Evolutionary conservation across 2,888 invertebrate genomes (phyloP).

Genomic region (Drosophila monieri): DNA sequence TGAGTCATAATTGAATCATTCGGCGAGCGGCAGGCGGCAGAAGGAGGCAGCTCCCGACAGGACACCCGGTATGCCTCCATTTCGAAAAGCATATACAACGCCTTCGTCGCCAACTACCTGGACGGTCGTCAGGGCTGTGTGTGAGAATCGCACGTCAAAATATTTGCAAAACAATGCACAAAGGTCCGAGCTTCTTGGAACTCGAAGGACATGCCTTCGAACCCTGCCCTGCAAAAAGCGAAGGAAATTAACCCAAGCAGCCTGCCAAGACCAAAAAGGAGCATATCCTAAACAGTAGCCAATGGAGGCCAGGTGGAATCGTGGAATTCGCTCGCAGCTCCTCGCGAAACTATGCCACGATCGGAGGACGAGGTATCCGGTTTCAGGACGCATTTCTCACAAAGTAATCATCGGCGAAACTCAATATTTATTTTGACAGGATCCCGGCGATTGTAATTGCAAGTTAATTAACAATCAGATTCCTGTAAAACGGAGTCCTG

Average conservation of each 20-base stretch:
- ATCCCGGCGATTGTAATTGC: slow-evolving; percentile 60
- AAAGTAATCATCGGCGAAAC: slow-evolving; percentile 49
- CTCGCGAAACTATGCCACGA: background rate
- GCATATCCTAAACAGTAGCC: slow-evolving; percentile 27
- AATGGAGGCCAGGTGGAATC: slow-evolving; percentile 34
- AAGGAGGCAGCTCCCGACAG: slow-evolving; percentile 14
- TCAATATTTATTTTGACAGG: slow-evolving; percentile 81
- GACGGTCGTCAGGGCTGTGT: slow-evolving; percentile 8
- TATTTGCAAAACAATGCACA: slow-evolving; percentile 77
- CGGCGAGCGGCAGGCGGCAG: slow-evolving; percentile 47
- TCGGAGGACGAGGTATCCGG: slow-evolving; percentile 14
- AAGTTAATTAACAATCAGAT: slow-evolving; percentile 74
- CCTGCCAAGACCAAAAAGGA: background rate
- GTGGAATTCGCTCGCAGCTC: background rate
- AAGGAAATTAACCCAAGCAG: background rate
- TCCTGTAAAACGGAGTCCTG: slow-evolving; percentile 21
- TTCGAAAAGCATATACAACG: background rate
- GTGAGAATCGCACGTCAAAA: slow-evolving; percentile 73
- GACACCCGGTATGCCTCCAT: slow-evolving; percentile 56
- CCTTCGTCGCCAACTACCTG: no score
- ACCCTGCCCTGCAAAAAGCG: slow-evolving; percentile 3
- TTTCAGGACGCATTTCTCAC: slow-evolving; percentile 12
- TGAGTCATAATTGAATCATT: slow-evolving; percentile 68
- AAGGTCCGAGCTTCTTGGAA: slow-evolving; percentile 42
- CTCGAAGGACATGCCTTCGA: slow-evolving; percentile 60